Percentiles rank a stretch among this genome's conserved stretches.
Evolutionary conservation across 2,888 invertebrate species (phyloP).

Genomic region (Eupithecia dodoneata): DNA sequence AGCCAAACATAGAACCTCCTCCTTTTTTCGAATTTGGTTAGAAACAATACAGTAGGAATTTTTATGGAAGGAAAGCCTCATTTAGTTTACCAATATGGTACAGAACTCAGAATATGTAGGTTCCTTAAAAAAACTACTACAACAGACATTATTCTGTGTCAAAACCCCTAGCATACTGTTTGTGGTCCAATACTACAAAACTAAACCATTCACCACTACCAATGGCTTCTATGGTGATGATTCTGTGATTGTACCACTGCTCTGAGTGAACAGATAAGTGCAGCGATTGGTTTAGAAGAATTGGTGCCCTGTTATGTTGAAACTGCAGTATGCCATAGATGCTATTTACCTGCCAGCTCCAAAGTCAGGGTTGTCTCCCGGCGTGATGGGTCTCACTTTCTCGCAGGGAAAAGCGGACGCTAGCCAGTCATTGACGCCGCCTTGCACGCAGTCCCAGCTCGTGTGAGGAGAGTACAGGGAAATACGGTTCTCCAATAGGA

Average conservation of each 20-base stretch:
- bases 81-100: too few relatives aligned
- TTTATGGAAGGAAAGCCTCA: too few relatives aligned
- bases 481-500: conserved; percentile 92
- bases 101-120: not conserved
- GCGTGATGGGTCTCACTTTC: conserved; percentile 68
- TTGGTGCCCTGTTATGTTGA: not conserved
- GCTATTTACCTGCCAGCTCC: conserved; percentile 80
- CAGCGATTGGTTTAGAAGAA: not conserved
- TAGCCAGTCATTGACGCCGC: conserved; percentile 98
- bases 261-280: not conserved
- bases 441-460: conserved; percentile 91
- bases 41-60: too few relatives aligned
- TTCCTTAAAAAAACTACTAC: not conserved
- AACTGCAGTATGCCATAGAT: not conserved
- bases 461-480: conserved; percentile 97
- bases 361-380: conserved; percentile 66
- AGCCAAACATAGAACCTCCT: too few relatives aligned
- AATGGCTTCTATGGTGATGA: not conserved
- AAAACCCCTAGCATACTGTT: not conserved
- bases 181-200: not conserved
- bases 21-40: too few relatives aligned
- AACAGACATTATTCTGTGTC: not conserved
- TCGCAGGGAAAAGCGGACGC: conserved; percentile 85
- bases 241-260: not conserved
- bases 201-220: not conserved